A percentile compares a stretch with the other conserved stretches of the same genome.
Evolutionary conservation across 2,797 vertebrate genomes (phyloP).

Genomic region (Gymnocypris eckloni): DNA sequence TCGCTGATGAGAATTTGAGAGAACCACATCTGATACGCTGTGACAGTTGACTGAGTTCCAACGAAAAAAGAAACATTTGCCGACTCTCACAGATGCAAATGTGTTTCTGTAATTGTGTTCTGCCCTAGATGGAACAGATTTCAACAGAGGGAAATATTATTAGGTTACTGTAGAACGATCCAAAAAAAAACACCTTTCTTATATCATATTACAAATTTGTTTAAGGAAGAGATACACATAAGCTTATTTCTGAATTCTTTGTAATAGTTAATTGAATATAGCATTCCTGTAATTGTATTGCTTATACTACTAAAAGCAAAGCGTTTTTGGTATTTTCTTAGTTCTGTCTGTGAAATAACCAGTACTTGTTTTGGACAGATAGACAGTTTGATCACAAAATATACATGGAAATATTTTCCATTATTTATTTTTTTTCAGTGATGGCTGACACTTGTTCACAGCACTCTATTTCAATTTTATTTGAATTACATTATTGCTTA

Average conservation of each 20-base stretch:
- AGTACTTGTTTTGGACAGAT: background rate
- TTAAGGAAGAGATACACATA: background rate
- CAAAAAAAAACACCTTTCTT: background rate
- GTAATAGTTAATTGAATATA: background rate
- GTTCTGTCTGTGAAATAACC: background rate
- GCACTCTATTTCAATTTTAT: background rate
- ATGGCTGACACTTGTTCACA: background rate
- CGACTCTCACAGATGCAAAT: background rate
- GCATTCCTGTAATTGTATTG: background rate
- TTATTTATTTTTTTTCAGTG: background rate
- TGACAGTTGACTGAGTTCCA: conserved; percentile 20
- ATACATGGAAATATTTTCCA: background rate
- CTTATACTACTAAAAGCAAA: background rate
- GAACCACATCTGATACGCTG: conserved; percentile 6
- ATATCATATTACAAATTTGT: background rate
- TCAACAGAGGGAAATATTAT: conserved; percentile 9
- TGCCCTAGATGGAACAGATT: background rate
- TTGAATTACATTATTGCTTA: background rate
- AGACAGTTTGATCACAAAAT: background rate
- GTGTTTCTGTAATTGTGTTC: conserved; percentile 34
- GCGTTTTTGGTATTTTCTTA: background rate
- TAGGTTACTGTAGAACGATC: background rate
- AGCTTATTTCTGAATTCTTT: background rate
- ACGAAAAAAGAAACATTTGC: background rate
- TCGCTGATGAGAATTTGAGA: background rate